Evolutionary conservation across 2,888 invertebrate genomes (phyloP), one percentile per base, ranked within the genome.

Genomic region (Pandemis cinnamomeana): DNA sequence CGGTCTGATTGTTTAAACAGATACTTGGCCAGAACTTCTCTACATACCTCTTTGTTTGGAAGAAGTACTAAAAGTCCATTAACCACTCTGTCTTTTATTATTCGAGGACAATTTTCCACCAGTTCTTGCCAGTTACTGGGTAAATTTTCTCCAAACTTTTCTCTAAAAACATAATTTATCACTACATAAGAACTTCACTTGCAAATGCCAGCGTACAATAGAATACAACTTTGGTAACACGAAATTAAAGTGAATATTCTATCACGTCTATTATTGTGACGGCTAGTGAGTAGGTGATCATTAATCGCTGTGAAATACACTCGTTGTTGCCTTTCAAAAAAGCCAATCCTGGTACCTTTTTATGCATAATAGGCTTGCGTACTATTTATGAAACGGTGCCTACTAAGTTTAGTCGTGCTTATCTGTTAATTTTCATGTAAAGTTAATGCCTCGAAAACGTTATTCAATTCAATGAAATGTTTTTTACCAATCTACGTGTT

Each of bases 51-150:
- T 77, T 83, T 89, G 79, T 90, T 90, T 75, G 93, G 87, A 80
- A 92, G 85, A 82, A 95, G 84, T 80, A 95, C 93, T 80, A 91
- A 80, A n/a, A 90, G 88, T 75, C 94, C 92, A 80, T 95, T 94
- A 7, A 91, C 92, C 44, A 94, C 92, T 79, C 92, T 87, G 78
- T 96, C 96, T 74, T 95, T 92, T 63, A 89, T 88, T 74, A 96
- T 95, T 64, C 89, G 91, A 0, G 95, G 92, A 81, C 95, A 95
- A 75, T 93, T 91, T 80, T 96, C 95, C 41, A 96, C 89, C 66
- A 96, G 85, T 71, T 95, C 93, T 82, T 96, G 91, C 96, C 97
- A 97, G 84, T 96, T 95, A 11, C 90, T 90, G 0, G 97, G 97
- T 67, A 97, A 88, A 71, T 95, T 95, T 85, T 97, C 96, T 2